A percentile compares a stretch with the other conserved stretches of the same genome.
phyloP scores from a whole-genome alignment of 2,113 vertebrate genomes.

The Albula glossodonta region DNA sequence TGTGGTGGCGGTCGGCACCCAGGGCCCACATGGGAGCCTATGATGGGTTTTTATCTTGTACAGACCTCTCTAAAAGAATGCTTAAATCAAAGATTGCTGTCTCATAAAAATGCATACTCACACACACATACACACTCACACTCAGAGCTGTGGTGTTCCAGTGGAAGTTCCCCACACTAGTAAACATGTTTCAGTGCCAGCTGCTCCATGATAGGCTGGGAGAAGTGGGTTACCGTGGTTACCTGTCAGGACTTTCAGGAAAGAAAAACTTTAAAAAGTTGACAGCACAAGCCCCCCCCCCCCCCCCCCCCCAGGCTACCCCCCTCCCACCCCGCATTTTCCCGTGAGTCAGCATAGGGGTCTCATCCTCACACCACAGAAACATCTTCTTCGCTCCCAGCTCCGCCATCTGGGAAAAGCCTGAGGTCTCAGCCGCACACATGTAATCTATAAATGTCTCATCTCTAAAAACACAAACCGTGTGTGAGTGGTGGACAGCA shows the following conservation, averaged over 20 bases:
- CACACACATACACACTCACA: neutral
- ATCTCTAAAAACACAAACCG: neutral
- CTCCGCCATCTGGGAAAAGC: constrained; percentile 5
- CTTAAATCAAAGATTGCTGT: neutral
- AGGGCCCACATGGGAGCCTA: constrained; percentile 1
- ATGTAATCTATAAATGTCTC: constrained; percentile 1
- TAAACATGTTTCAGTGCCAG: neutral
- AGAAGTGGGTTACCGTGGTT: neutral
- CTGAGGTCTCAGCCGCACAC: neutral
- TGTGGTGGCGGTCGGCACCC: neutral
- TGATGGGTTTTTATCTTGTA: neutral
- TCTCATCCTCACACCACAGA: neutral
- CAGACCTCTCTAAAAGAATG: constrained; percentile 5
- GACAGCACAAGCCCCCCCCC: neutral
- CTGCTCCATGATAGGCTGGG: neutral
- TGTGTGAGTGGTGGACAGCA: neutral
- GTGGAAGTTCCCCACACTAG: too few relatives aligned
- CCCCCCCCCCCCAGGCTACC: neutral
- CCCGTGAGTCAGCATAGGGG: neutral
- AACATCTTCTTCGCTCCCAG: neutral
- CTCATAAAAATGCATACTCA: neutral
- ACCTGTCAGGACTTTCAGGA: neutral
- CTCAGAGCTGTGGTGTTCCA: neutral
- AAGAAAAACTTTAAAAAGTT: neutral
- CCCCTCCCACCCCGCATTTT: neutral